These are phyloP conservation scores for Mantis religiosa DNA, from an alignment of 2,888 invertebrate species.

Conservation along the genomic window DNA sequence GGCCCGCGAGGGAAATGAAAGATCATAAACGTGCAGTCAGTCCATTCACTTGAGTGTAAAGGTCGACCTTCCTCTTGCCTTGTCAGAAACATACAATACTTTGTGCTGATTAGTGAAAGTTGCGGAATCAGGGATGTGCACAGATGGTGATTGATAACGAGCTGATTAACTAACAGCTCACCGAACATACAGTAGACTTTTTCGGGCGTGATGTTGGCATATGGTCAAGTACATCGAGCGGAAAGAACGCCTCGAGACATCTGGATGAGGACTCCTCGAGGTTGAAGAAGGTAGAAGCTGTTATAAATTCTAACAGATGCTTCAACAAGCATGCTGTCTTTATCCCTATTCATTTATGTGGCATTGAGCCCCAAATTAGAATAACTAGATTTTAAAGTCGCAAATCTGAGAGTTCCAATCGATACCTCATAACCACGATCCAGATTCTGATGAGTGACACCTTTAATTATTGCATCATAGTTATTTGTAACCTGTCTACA, in stretches of 20 bases:
- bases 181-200: neutral
- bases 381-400: too few species aligned
- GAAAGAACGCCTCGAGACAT: neutral
- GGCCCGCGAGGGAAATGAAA: neutral
- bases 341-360: too few species aligned
- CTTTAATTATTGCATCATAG: too few species aligned
- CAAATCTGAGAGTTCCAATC: too few species aligned
- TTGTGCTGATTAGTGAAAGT: neutral
- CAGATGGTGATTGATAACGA: neutral
- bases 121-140: neutral
- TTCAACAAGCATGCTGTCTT: too few species aligned
- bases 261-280: neutral
- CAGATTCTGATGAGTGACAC: too few species aligned
- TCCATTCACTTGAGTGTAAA: neutral
- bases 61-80: neutral
- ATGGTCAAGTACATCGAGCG: neutral
- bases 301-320: neutral
- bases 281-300: neutral
- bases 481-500: too few species aligned
- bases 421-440: too few species aligned
- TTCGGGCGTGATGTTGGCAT: neutral
- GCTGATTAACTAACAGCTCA: neutral
- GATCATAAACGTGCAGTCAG: neutral
- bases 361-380: too few species aligned
- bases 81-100: neutral